Conservation (phyloP, 2,888 invertebrate genomes). For the Drosophila peninsularis region DNA sequence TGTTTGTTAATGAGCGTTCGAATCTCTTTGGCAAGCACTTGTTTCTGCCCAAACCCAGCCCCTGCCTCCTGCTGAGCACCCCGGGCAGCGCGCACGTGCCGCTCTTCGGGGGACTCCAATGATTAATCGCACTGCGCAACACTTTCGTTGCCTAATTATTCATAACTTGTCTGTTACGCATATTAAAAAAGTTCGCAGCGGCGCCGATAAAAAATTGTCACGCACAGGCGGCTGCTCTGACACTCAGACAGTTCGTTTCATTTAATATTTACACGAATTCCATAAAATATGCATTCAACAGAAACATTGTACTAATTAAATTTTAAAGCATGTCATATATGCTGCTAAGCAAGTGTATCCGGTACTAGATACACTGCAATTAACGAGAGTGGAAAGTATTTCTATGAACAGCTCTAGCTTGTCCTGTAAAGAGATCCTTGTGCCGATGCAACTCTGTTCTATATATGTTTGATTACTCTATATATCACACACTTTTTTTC, state of each 20-base stretch:
- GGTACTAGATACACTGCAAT: conserved; percentile 7
- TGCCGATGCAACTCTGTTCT: not conserved
- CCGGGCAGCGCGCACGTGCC: conserved; percentile 42
- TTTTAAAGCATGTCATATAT: conserved; percentile 40
- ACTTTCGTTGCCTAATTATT: conserved; percentile 68
- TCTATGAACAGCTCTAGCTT: not conserved
- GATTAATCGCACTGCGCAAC: conserved; percentile 63
- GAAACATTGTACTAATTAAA: conserved; percentile 58
- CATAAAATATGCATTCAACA: not conserved
- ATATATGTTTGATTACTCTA: too few relatives aligned
- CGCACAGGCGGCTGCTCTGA: conserved; percentile 41
- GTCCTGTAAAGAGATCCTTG: not conserved
- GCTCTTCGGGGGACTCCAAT: conserved; percentile 35
- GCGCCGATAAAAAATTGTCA: conserved; percentile 52
- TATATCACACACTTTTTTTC: not conserved
- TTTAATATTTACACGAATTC: conserved; percentile 25
- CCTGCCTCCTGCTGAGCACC: not conserved
- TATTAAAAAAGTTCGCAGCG: conserved; percentile 67
- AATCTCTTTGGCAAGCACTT: conserved; percentile 37
- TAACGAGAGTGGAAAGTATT: not conserved
- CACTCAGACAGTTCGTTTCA: conserved; percentile 59
- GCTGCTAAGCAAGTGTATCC: not conserved
- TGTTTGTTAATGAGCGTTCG: conserved; percentile 63
- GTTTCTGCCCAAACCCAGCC: not conserved
- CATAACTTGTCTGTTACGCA: conserved; percentile 66